Evolutionary conservation across 1,140 invertebrate species (phyloP).

Genomic region (Trissolcus basalis): DNA sequence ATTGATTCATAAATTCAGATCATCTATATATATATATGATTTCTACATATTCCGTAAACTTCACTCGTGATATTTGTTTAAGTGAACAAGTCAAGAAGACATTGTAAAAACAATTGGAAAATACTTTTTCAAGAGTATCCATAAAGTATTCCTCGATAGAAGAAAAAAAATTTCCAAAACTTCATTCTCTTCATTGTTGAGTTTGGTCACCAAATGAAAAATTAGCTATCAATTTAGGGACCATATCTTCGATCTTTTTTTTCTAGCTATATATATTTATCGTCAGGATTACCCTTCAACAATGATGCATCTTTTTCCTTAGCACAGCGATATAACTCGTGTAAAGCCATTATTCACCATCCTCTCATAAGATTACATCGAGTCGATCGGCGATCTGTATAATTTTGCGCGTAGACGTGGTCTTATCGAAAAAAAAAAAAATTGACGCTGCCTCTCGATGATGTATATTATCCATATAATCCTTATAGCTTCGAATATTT

Average conservation of each 20-base stretch:
- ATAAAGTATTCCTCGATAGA: no score
- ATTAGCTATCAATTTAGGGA: no score
- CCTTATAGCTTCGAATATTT: constrained; percentile 30
- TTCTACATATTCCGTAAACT: no score
- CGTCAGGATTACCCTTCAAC: constrained; percentile 50
- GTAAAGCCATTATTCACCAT: constrained; percentile 56
- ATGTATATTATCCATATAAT: constrained; percentile 38
- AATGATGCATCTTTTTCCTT: constrained; percentile 51
- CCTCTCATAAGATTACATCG: constrained; percentile 41
- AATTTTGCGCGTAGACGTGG: constrained; percentile 39
- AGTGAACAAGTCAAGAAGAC: no score
- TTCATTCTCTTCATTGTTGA: no score
- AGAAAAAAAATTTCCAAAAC: no score
- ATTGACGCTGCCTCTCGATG: constrained; percentile 20
- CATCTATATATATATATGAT: no score
- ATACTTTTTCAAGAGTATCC: no score
- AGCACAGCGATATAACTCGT: constrained; percentile 49
- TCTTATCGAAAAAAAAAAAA: constrained; percentile 34
- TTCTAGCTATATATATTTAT: constrained; percentile 44
- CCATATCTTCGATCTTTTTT: constrained; percentile 12
- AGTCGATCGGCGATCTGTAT: constrained; percentile 47
- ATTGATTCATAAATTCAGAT: no score
- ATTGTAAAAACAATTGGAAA: no score
- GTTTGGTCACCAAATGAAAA: no score
- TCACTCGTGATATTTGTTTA: no score